Conservation (phyloP, 2,888 invertebrate genomes). For the Cyclophora punctaria region DNA sequence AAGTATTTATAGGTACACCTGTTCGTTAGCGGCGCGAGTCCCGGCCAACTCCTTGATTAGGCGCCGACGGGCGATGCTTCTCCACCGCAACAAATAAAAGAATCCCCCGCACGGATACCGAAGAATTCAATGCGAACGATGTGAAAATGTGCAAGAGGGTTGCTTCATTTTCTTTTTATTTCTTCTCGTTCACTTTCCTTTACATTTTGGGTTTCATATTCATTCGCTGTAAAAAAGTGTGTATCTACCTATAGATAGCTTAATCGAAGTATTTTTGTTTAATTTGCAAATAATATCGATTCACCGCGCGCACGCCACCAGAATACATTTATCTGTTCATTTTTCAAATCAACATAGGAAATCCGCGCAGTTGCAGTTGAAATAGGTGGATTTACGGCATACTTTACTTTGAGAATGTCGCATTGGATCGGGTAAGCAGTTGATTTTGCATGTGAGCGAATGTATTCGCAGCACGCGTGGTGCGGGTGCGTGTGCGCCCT, state of each 20-base stretch:
- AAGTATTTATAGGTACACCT: constrained; percentile 75
- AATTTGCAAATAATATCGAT: too few species aligned
- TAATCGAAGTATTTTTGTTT: too few species aligned
- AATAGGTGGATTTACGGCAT: constrained; percentile 37
- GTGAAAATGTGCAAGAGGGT: constrained; percentile 18
- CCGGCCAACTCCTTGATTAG: constrained; percentile 74
- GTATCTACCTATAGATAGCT: too few species aligned
- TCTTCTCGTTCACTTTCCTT: constrained; percentile 6
- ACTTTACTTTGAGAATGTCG: constrained; percentile 37
- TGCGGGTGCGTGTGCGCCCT: constrained; percentile 43
- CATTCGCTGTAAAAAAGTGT: too few species aligned
- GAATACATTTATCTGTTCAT: constrained; percentile 8
- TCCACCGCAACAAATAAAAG: constrained; percentile 67
- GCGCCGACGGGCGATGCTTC: constrained; percentile 68
- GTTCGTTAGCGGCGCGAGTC: constrained; percentile 70
- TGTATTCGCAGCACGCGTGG: constrained; percentile 57
- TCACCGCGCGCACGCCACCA: background rate
- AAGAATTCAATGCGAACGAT: constrained; percentile 43
- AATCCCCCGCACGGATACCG: constrained; percentile 51
- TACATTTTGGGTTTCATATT: background rate
- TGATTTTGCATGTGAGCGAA: constrained; percentile 63
- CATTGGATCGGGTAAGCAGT: constrained; percentile 43
- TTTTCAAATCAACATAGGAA: constrained; percentile 25
- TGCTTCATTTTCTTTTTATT: constrained; percentile 14
- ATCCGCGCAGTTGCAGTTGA: constrained; percentile 22